Evolutionary conservation across 1,140 invertebrate species (phyloP), one percentile per base, ranked within the genome.

Genomic region (Oryctes rhinoceros): DNA sequence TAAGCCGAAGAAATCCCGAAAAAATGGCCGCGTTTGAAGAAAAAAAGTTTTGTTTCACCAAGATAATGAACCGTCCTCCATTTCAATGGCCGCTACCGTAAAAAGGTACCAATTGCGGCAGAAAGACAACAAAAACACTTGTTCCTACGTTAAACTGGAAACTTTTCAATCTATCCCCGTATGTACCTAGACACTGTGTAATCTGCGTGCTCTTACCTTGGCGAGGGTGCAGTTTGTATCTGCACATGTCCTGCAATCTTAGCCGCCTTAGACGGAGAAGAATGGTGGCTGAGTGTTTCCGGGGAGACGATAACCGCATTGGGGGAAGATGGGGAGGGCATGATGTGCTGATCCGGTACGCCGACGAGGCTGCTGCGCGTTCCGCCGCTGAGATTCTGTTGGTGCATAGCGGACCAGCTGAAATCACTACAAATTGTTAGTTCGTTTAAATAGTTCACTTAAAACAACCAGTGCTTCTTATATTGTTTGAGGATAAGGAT

Each of bases 251-350:
- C 96, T 97, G 96, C 77, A 4, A 59, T 15, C 47, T 78, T 78
- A 0, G 84, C 79, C 13, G 80, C 81, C 13, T 87, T 85, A 5
- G 87, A 85, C n/a, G 89, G 89, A 15, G 85, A 87, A 76, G 91
- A 92, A 84, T 90, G 89, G 86, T 90, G 89, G 84, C 92, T 91
- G 78, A 93, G 89, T 62, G 93, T 93, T 89, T 92, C 92, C 48
- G 94, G 93, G 47, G 93, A 94, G 80, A 94, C 93, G 81, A 94
- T 90, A n/a, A 93, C 91, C 37, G 93, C 92, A 78, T 90, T 91
- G 13, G 92, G 91, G 13, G 92, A 92, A 7, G 93, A 92, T 13
- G 94, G 93, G 59, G 93, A 94, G 39, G 93, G 93, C 76, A 93
- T 84, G 0, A 90, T 79, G 48, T 84, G 84, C 65, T 85, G 85